phyloP scores from a whole-genome alignment of 35 echinoderm and acorn worm species.

The Amphiura filiformis region DNA sequence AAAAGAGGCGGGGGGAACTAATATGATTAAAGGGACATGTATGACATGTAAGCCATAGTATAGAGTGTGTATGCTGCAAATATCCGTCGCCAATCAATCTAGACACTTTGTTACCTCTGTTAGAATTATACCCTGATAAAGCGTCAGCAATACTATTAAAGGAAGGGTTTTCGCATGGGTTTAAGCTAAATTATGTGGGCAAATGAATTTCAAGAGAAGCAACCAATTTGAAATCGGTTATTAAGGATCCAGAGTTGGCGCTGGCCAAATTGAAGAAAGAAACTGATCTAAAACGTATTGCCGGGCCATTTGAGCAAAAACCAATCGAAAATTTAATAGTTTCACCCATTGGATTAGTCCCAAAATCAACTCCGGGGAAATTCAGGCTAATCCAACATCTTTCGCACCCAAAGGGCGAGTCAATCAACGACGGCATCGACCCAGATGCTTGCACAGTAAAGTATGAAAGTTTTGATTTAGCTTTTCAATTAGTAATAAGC shows the following conservation, averaged over 20 bases:
- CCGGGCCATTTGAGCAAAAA: neutral
- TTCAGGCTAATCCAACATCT: too few species aligned
- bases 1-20: neutral
- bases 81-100: neutral
- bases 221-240: conserved; percentile 21
- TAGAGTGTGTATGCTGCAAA: neutral
- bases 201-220: neutral
- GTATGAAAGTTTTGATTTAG: neutral
- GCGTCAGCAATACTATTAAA: neutral
- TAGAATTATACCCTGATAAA: neutral
- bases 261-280: neutral
- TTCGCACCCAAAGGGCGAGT: too few species aligned
- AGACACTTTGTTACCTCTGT: neutral
- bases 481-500: neutral
- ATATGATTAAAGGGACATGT: neutral
- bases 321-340: neutral
- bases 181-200: neutral
- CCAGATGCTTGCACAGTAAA: neutral
- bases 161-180: neutral
- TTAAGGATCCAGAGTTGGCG: neutral
- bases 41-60: neutral
- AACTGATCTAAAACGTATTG: neutral
- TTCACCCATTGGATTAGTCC: conserved; percentile 32
- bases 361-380: too few species aligned
- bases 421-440: neutral